Conservation (phyloP, 2,888 invertebrate species). For the Drosophila fungiperda region DNA sequence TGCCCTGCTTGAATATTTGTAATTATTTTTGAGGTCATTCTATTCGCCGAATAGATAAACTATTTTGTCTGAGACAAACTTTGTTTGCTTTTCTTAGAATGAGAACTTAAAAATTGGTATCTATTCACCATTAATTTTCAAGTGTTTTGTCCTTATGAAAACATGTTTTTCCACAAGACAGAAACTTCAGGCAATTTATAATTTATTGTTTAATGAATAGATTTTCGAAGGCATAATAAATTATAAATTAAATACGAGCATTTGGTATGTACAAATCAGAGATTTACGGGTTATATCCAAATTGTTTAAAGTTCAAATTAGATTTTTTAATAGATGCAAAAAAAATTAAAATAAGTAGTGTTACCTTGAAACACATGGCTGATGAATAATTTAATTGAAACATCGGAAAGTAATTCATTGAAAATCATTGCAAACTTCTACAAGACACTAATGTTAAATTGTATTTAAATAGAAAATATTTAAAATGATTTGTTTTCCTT, state of each 20-base stretch:
- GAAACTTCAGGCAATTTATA: not conserved
- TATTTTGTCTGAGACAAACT: not conserved
- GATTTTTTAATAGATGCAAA: not conserved
- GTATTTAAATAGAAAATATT: not conserved
- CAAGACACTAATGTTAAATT: not conserved
- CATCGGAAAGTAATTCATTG: not conserved
- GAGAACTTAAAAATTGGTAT: not conserved
- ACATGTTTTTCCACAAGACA: not conserved
- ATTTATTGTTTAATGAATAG: not conserved
- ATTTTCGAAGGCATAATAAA: not conserved
- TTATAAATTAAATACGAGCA: not conserved
- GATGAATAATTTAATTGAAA: not conserved
- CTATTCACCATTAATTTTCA: not conserved
- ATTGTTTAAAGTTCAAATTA: not conserved
- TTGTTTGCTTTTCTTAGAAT: not conserved
- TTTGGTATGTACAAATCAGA: not conserved
- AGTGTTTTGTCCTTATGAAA: not conserved
- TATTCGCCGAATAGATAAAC: not conserved
- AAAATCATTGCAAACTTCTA: not conserved
- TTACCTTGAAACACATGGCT: not conserved
- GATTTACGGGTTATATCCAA: not conserved
- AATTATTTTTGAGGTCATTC: not conserved
- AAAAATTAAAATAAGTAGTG: not conserved
- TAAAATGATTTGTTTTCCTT: not conserved
- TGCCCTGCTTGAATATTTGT: conserved; percentile 5